A percentile compares a stretch with the other conserved stretches of the same genome.
phyloP scores from a whole-genome alignment of 1,140 invertebrate species.

The Lucilia sericata region DNA sequence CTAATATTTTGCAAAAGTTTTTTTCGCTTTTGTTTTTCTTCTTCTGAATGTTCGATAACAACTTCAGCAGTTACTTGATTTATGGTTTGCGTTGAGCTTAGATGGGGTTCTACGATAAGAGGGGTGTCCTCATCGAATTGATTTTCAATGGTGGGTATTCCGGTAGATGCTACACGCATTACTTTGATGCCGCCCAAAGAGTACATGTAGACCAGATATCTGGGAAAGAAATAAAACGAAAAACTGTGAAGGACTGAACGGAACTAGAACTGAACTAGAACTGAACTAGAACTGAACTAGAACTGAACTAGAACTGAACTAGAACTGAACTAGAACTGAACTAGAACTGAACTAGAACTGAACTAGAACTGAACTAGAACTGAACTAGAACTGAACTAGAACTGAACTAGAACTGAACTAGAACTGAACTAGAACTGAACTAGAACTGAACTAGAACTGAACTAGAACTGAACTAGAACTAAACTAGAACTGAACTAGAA shows the following conservation, averaged over 20 bases:
- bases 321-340: no score
- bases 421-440: no score
- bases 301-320: no score
- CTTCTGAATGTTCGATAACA: background rate
- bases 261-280: no score
- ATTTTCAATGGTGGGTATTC: background rate
- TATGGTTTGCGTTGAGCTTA: background rate
- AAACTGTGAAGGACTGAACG: no score
- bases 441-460: no score
- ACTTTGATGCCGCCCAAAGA: conserved; percentile 12
- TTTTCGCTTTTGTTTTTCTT: background rate
- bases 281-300: no score
- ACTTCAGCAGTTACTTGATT: background rate
- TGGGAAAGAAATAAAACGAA: background rate
- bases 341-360: no score
- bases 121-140: background rate
- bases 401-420: no score
- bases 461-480: no score
- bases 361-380: no score
- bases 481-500: background rate
- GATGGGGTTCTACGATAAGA: background rate
- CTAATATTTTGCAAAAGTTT: conserved; percentile 46
- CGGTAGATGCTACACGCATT: background rate
- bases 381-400: no score
- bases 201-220: conserved; percentile 23